phyloP scores from a whole-genome alignment of 2,113 vertebrate genomes.

The Heterocephalus glaber region DNA sequence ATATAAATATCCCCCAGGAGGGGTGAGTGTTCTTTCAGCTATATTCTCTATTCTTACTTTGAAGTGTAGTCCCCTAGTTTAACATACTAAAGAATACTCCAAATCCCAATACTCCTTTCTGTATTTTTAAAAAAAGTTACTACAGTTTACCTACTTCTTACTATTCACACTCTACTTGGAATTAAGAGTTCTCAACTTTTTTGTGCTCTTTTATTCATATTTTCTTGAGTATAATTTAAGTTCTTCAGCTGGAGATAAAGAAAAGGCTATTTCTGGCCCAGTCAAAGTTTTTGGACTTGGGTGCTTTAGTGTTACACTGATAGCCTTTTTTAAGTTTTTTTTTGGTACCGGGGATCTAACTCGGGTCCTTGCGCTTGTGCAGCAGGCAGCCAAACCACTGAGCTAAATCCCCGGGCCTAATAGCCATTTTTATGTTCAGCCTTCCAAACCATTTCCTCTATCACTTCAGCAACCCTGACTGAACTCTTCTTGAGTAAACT shows the following conservation, averaged over 20 bases:
- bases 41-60: constrained; percentile 11
- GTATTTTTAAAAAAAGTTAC: background rate
- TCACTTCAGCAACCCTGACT: background rate
- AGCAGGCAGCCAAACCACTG: no score
- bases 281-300: background rate
- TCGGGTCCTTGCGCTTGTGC: no score
- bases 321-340: no score
- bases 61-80: background rate
- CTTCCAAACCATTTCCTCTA: background rate
- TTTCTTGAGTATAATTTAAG: constrained; percentile 7
- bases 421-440: background rate
- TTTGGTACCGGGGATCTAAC: no score
- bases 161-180: background rate
- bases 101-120: background rate
- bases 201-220: background rate
- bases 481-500: background rate
- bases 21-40: constrained; percentile 70
- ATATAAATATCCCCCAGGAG: constrained; percentile 77
- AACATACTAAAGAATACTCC: constrained; percentile 2
- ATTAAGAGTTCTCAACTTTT: background rate
- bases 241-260: background rate
- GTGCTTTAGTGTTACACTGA: background rate
- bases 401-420: no score
- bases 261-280: background rate
- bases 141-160: background rate